Evolutionary conservation across 2,113 vertebrate genomes (phyloP).

Genomic region (Ophthalmolycus amberensis): DNA sequence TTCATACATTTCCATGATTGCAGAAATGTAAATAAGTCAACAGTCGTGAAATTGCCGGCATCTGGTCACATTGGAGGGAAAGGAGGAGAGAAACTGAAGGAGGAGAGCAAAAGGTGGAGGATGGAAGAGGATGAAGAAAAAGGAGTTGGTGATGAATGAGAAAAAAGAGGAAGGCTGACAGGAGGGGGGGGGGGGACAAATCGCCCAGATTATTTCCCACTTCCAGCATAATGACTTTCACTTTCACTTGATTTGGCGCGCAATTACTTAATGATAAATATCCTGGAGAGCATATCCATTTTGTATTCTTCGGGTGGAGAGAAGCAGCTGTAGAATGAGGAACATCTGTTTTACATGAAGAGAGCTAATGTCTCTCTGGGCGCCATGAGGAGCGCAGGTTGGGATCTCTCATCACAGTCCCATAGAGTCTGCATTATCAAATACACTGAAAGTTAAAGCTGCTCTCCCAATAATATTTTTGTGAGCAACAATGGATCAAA

Average conservation of each 20-base stretch:
- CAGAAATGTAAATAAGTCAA: slow-evolving; percentile 76
- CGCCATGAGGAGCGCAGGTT: slow-evolving; percentile 24
- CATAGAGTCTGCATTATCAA: not conserved
- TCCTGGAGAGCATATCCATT: slow-evolving; percentile 55
- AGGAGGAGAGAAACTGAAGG: not conserved
- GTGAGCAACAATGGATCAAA: not conserved
- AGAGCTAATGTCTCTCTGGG: slow-evolving; percentile 39
- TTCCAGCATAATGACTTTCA: slow-evolving; percentile 63
- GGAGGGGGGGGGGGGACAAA: slow-evolving; percentile 11
- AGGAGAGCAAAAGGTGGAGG: slow-evolving; percentile 17
- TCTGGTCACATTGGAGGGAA: slow-evolving; percentile 66
- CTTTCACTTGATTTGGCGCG: slow-evolving; percentile 40
- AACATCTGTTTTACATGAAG: slow-evolving; percentile 64
- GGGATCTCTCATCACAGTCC: not conserved
- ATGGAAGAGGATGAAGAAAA: slow-evolving; percentile 14
- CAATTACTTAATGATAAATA: slow-evolving; percentile 65
- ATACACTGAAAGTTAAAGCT: not conserved
- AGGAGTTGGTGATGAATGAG: slow-evolving; percentile 11
- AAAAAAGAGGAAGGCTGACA: not conserved
- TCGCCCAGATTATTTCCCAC: slow-evolving; percentile 61
- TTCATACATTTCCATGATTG: slow-evolving; percentile 67
- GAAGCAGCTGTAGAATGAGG: slow-evolving; percentile 55
- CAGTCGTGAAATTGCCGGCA: slow-evolving; percentile 69
- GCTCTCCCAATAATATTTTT: not conserved
- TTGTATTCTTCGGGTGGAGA: slow-evolving; percentile 36